Evolutionary conservation across 2,113 vertebrate genomes (phyloP).

Genomic region (Rhynchomys soricoides): DNA sequence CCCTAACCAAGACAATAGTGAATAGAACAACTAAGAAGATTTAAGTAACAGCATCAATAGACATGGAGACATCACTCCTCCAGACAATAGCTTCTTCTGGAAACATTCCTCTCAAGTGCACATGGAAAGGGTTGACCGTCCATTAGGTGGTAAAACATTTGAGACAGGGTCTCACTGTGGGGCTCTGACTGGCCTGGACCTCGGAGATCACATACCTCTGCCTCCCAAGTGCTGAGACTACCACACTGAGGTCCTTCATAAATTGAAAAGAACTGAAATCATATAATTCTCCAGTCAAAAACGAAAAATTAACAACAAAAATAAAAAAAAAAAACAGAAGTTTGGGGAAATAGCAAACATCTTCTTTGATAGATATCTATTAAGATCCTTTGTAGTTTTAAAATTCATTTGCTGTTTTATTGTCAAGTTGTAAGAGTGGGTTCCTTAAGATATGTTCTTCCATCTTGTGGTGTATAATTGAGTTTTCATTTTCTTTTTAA

Average conservation of each 20-base stretch:
- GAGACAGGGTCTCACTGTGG: neutral
- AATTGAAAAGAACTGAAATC: neutral
- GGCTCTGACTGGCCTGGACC: too few relatives aligned
- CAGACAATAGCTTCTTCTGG: neutral
- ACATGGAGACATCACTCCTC: neutral
- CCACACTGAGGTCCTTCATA: neutral
- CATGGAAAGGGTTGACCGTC: neutral
- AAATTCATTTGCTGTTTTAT: constrained; percentile 33
- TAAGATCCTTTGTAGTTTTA: constrained; percentile 50
- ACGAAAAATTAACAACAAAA: neutral
- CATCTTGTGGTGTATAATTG: neutral
- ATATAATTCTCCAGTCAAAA: neutral
- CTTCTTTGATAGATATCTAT: constrained; percentile 21
- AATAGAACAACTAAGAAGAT: constrained; percentile 23
- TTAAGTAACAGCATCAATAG: constrained; percentile 4
- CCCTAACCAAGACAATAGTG: neutral
- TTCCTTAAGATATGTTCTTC: neutral
- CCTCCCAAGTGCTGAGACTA: neutral
- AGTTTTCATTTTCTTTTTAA: neutral
- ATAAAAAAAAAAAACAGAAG: neutral
- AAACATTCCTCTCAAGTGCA: neutral
- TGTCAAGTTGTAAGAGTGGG: neutral
- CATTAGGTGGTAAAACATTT: neutral
- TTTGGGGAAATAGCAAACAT: neutral
- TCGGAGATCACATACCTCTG: neutral